Conservation (phyloP, 1,140 invertebrate species). For the Drosophila rufa region DNA sequence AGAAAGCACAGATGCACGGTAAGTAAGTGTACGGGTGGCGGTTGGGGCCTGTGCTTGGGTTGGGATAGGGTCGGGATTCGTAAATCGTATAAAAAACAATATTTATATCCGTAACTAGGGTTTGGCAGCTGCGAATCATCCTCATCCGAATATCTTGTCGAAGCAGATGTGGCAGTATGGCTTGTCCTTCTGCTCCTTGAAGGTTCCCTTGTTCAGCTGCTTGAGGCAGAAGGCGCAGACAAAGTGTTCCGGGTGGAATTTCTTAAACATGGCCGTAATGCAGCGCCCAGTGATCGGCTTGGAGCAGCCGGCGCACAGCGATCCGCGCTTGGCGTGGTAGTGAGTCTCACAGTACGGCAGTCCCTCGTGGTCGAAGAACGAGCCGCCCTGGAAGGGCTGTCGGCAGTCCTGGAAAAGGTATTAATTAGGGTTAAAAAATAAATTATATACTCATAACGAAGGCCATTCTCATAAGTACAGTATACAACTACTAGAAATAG, state of each 20-base stretch:
- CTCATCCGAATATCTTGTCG: slow-evolving; percentile 97
- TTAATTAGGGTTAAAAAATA: no score
- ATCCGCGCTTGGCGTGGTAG: slow-evolving; percentile 98
- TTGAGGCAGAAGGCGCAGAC: slow-evolving; percentile 97
- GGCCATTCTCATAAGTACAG: slow-evolving; percentile 8
- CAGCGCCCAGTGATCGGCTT: slow-evolving; percentile 98
- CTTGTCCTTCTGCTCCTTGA: slow-evolving; percentile 99
- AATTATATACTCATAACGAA: not conserved
- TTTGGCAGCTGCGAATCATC: slow-evolving; percentile 48
- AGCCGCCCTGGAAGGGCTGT: slow-evolving; percentile 96
- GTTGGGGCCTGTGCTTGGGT: slow-evolving; percentile 15
- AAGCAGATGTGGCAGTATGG: slow-evolving; percentile 99
- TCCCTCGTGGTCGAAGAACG: slow-evolving; percentile 98
- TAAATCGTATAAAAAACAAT: slow-evolving; percentile 77
- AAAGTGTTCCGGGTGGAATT: slow-evolving; percentile 99
- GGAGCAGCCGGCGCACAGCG: slow-evolving; percentile 98
- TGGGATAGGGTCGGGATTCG: slow-evolving; percentile 30
- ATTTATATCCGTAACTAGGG: slow-evolving; percentile 59
- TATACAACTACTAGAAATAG: slow-evolving; percentile 12
- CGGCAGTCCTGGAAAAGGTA: slow-evolving; percentile 91
- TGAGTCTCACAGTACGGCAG: slow-evolving; percentile 99
- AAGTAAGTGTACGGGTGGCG: slow-evolving; percentile 48
- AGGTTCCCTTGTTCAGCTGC: slow-evolving; percentile 98
- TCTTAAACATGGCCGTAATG: slow-evolving; percentile 99
- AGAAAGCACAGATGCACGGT: slow-evolving; percentile 67